phyloP scores from a whole-genome alignment of 1,140 invertebrate species.

The Wasmannia auropunctata region DNA sequence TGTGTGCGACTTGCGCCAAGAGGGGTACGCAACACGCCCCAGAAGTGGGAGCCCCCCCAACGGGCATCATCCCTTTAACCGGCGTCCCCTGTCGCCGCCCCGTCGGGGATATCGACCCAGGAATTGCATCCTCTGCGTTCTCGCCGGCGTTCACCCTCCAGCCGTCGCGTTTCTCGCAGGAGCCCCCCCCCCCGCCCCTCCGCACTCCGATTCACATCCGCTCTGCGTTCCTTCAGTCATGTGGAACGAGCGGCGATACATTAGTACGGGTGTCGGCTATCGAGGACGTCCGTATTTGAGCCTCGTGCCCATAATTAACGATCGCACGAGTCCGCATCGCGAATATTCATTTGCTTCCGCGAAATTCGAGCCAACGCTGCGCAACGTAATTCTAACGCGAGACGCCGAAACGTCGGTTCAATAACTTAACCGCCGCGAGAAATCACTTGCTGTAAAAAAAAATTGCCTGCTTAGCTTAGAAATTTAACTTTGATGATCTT shows the following conservation, averaged over 20 bases:
- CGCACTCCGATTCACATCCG: constrained; percentile 42
- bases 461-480: background rate
- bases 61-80: constrained; percentile 59
- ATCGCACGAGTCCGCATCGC: background rate
- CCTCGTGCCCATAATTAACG: background rate
- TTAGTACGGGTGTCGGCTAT: background rate
- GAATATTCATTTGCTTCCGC: background rate
- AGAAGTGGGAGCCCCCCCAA: constrained; percentile 70
- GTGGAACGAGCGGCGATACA: background rate
- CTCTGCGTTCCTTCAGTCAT: background rate
- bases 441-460: background rate
- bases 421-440: background rate
- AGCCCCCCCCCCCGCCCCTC: constrained; percentile 27
- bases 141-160: constrained; percentile 62
- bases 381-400: background rate
- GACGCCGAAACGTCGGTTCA: background rate
- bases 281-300: background rate
- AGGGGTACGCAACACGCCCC: constrained; percentile 65
- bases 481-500: background rate
- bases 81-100: constrained; percentile 66
- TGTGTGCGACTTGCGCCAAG: constrained; percentile 53
- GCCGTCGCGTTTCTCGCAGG: constrained; percentile 59
- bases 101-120: constrained; percentile 75
- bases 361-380: background rate
- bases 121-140: constrained; percentile 69